Evolutionary conservation across 2,888 invertebrate genomes (phyloP), one percentile per base, ranked within the genome.

Genomic region (Agrochola macilenta): DNA sequence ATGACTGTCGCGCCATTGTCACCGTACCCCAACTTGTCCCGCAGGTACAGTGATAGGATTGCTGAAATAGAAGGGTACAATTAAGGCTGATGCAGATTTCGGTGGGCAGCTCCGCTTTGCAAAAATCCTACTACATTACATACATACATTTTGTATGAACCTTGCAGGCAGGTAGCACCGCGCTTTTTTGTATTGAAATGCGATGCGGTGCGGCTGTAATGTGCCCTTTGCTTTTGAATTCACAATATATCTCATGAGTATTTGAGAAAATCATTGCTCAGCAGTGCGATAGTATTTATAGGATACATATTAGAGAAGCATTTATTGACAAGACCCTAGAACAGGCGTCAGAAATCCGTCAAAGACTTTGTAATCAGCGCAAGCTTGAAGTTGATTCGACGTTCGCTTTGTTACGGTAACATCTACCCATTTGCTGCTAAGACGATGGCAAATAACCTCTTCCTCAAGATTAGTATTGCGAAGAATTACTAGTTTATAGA

Each of bases 41-140:
- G 97, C 74, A 99, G 97, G 96, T 99, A 99, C 52, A 99, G 95
- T 61, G 98, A 98, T 88, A 99, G 97, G 88, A 99, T 98, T n/a
- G 99, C 99, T 99, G 96, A 65, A 97, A 97, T 69, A 83, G 17
- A 81, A 78, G 39, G 30, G 23, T 49, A 30, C 23, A 14, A 68
- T 30, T 66, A 14, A 23, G 23, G 20, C 30, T 30, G 26, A 23
- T 3, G n/a, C 11, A 35, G 17, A 35, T 69, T 35, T 14, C 23
- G 14, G 0, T 35, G 66, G 14, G 49, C 20, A 0, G 20, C 14
- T 26, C 11, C 43, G 20, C 43, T 20, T 46, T 20, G 20, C 46
- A 46, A 7, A 26, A 66, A 66, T 26, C 12, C 20, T 46, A 5
- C 12, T 30, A 30, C 8, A 17, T 66, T 49, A 49, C 12, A n/a